These are phyloP conservation scores for Penelope pileata DNA, from an alignment of 2,113 vertebrate genomes.

Conservation along the genomic window DNA sequence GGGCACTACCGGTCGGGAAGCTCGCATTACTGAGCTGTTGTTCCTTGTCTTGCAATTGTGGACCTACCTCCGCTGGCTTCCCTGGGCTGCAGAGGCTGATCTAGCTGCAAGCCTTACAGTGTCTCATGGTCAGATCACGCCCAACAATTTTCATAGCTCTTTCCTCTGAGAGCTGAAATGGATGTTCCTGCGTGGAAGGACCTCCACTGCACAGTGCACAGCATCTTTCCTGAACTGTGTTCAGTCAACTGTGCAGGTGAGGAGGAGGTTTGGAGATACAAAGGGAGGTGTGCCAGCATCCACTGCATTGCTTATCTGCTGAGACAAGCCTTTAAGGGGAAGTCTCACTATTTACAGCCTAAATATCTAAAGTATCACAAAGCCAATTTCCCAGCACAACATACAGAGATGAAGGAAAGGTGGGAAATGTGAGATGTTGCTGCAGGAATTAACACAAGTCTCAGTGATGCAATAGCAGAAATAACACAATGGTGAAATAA, in stretches of 20 bases:
- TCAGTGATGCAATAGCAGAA: fast-evolving
- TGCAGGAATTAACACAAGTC: not conserved
- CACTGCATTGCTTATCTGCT: not conserved
- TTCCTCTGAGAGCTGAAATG: not conserved
- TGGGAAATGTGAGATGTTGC: not conserved
- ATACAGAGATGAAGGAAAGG: not conserved
- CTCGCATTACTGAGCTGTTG: not conserved
- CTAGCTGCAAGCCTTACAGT: not conserved
- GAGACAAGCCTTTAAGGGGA: not conserved
- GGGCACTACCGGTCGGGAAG: not conserved
- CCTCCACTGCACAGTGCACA: not conserved
- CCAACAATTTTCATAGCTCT: not conserved
- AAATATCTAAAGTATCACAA: not conserved
- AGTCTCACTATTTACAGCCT: not conserved
- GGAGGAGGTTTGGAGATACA: not conserved
- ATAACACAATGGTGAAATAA: not conserved
- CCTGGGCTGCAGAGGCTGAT: not conserved
- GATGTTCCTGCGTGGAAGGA: not conserved
- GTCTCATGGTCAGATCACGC: not conserved
- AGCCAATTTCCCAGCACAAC: not conserved
- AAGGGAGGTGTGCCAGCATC: not conserved
- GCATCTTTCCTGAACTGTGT: not conserved
- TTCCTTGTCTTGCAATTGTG: not conserved
- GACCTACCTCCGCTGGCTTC: fast-evolving
- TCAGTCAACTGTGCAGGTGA: not conserved